Percentiles rank a stretch among this genome's conserved stretches.
Evolutionary conservation across 2,797 vertebrate genomes (phyloP).

Genomic region (Melanotaenia nigrans): DNA sequence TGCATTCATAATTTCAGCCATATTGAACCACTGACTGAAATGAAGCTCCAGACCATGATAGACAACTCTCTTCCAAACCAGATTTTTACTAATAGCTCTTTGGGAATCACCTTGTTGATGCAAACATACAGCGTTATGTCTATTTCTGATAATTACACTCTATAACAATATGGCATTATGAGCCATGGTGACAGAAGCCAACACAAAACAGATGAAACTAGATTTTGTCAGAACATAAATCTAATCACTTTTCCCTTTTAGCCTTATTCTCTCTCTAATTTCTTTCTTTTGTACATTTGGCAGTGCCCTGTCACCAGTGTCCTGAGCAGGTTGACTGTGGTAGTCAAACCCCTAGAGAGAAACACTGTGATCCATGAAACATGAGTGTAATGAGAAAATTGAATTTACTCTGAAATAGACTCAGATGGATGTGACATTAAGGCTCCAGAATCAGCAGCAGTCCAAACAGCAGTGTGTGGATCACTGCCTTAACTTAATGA

Average conservation of each 20-base stretch:
- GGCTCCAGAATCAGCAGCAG: constrained; percentile 20
- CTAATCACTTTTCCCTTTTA: not conserved
- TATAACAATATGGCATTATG: not conserved
- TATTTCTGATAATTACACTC: not conserved
- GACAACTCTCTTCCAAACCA: not conserved
- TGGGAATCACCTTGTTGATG: not conserved
- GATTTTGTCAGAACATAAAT: not conserved
- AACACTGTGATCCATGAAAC: constrained; percentile 21
- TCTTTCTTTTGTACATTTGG: not conserved
- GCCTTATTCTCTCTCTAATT: not conserved
- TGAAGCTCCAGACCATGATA: not conserved
- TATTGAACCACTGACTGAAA: not conserved
- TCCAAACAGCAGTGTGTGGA: constrained; percentile 5
- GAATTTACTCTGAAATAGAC: constrained; percentile 22
- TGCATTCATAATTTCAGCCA: not conserved
- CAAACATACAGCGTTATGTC: not conserved
- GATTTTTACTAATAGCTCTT: not conserved
- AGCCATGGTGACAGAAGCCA: not conserved
- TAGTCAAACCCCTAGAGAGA: not conserved
- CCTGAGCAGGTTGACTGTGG: not conserved
- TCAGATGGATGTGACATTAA: constrained; percentile 19
- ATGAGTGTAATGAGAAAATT: constrained; percentile 26
- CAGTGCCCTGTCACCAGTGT: no score
- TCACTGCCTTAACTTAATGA: constrained; percentile 4
- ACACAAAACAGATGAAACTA: not conserved